Percentiles rank a stretch among this genome's conserved stretches.
Evolutionary conservation across 2,888 invertebrate genomes (phyloP).

Genomic region (Sinhomidia bicolor): DNA sequence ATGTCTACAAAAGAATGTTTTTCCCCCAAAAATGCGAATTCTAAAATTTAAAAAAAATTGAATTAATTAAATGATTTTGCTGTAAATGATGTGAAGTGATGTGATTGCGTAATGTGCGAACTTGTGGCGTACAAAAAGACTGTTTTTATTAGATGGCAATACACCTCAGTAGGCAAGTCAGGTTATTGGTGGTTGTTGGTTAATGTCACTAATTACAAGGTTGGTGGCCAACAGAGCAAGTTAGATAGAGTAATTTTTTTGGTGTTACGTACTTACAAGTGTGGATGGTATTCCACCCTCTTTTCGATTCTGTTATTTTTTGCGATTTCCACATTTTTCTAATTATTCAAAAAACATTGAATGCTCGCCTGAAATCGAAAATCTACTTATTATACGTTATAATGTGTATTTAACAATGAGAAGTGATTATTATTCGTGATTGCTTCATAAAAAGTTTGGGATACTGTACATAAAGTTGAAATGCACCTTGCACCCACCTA

Average conservation of each 20-base stretch:
- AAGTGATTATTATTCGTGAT: conserved; percentile 24
- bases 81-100: background rate
- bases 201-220: conserved; percentile 64
- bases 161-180: conserved; percentile 15
- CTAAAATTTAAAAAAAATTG: conserved; percentile 12
- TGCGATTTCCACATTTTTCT: conserved; percentile 6
- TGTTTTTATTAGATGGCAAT: background rate
- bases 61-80: background rate
- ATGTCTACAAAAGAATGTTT: too few relatives aligned
- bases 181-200: conserved; percentile 51
- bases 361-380: conserved; percentile 39
- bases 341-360: conserved; percentile 12
- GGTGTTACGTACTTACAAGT: background rate
- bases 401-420: conserved; percentile 43
- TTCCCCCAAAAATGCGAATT: background rate
- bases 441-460: conserved; percentile 16
- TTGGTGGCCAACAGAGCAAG: conserved; percentile 27
- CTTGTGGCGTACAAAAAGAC: background rate
- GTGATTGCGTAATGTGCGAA: conserved; percentile 22
- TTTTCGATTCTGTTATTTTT: background rate
- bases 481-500: background rate
- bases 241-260: conserved; percentile 24
- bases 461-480: background rate
- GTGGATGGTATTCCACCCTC: background rate
- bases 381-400: conserved; percentile 23